Base-by-base conservation (phyloP, 1,140 invertebrate species). In the Drosophila kohkoa region DNA sequence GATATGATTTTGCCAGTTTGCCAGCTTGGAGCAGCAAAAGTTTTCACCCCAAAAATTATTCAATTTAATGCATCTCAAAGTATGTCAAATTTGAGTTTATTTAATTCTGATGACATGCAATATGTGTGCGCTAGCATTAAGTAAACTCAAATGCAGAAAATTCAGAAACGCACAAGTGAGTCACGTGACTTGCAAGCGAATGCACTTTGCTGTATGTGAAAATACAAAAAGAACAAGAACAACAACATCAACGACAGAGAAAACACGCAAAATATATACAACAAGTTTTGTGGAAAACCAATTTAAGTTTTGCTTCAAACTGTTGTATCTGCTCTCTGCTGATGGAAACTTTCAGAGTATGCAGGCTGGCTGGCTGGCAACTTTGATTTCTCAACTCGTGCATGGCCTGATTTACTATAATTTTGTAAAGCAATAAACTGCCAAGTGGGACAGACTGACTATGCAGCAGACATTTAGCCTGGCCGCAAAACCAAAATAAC, bases 401-500 rank as follows among this genome's bases (percentile, higher is more conserved):
- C 80, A 74, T 83, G 85, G 68, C 73, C 82, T 83, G 82, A 80
- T 89, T 87, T 89, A 77, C 80, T 83, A 87, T 87, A 89, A 87
- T 87, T 83, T 87, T 89, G 69, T 77, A 82, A 65, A 69, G 80
- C 80, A 83, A 87, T 83, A 87, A 88, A 71, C 63, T 66, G 67
- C 45, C 68, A 83, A 81, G 57, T 77, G 68, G 73, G 67, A 63
- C 79, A 73, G 15, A 32, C 58, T 75, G 15, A 32, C 58, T 75
- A 49, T 63, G 77, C 78, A 70, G 55, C 70, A 63, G 48, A 51
- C 58, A 75, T 75, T 75, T 49, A 74, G 35, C 25, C 45, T 49
- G 45, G 58, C 58, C 58, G 28, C 30, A 63, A 45, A 63, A 63
- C 16, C 55, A 74, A 60, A 25, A 74, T 59, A 75, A 41, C 43